Evolutionary conservation across 2,113 vertebrate species (phyloP), one percentile per base, ranked within the genome.

Genomic region (Cygnus atratus): DNA sequence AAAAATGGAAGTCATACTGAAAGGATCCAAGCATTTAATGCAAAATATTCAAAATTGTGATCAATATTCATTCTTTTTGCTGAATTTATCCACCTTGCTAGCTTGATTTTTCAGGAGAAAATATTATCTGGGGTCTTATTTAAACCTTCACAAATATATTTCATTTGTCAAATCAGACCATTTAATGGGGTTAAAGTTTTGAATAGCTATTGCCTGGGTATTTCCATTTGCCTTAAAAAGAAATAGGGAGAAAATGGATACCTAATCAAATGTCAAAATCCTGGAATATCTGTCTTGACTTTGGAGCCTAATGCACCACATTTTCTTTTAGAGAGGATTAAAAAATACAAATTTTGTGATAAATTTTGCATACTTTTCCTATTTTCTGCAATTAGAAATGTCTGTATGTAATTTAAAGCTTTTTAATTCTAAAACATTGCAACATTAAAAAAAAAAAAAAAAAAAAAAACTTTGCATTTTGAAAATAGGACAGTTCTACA

Each of bases 121-220:
- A 87, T 20, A 57, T 78, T 62, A 73, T 75, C 48, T 75, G 43
- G 39, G 28, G 5, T 83, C 77, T 87, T 79, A 91, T 78, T 93
- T 93, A 94, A 88, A 65, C 31, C 31, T 87, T 87, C 39, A 72
- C 16, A 0, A 88, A 84, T 93, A 81, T 74, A 84, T 92, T 93
- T 90, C 44, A 43, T 35, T 84, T 88, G 88, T 90, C 75, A 84
- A 80, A 88, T 55, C 15, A 54, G 79, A 50, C 26, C 78, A 84
- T 71, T 92, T 96, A 95, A 93, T 81, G 46, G 19, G n/a, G 31
- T 70, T 95, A 95, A 87, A 73, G 92, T 92, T 96, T 87, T 95
- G 66, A 95, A 66, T 84, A 92, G 94, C 29, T 82, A 35, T 54
- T 92, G 76, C 46, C 54, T 67, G n/a, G 39, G 48, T 90, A 88